Evolutionary conservation across 2,113 vertebrate species (phyloP).

Genomic region (Vanacampus margaritifer): DNA sequence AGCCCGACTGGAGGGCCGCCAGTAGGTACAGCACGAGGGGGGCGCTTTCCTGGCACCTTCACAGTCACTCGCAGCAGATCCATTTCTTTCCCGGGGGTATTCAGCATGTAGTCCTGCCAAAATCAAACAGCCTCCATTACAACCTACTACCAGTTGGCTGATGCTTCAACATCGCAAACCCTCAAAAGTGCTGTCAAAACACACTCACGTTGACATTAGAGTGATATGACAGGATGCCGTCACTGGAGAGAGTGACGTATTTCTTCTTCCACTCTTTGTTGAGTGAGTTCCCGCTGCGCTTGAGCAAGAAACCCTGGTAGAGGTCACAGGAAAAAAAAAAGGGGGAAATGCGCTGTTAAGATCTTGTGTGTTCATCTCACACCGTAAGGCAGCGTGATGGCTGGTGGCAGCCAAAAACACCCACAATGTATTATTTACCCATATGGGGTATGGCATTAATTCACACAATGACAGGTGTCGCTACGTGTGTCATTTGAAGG

Average conservation of each 20-base stretch:
- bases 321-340: conserved; percentile 19
- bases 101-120: conserved; percentile 89
- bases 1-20: conserved; percentile 80
- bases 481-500: conserved; percentile 23
- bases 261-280: conserved; percentile 99
- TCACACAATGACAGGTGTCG: conserved; percentile 24
- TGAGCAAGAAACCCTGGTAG: conserved; percentile 85
- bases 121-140: conserved; percentile 22
- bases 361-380: conserved; percentile 25
- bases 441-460: conserved; percentile 19
- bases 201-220: conserved; percentile 86
- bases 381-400: conserved; percentile 19
- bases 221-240: conserved; percentile 90
- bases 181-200: conserved; percentile 7
- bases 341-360: conserved; percentile 28
- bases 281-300: conserved; percentile 91
- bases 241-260: conserved; percentile 88
- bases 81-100: conserved; percentile 93
- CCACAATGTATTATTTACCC: conserved; percentile 35
- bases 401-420: conserved; percentile 34
- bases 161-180: conserved; percentile 11
- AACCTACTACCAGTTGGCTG: conserved; percentile 12
- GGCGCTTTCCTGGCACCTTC: conserved; percentile 93
- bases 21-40: conserved; percentile 83
- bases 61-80: conserved; percentile 91